Percentiles rank a stretch among this genome's conserved stretches.
These are phyloP conservation scores for Enteromius anoplus DNA, from an alignment of 2,797 vertebrate species.

Conservation along the genomic window DNA sequence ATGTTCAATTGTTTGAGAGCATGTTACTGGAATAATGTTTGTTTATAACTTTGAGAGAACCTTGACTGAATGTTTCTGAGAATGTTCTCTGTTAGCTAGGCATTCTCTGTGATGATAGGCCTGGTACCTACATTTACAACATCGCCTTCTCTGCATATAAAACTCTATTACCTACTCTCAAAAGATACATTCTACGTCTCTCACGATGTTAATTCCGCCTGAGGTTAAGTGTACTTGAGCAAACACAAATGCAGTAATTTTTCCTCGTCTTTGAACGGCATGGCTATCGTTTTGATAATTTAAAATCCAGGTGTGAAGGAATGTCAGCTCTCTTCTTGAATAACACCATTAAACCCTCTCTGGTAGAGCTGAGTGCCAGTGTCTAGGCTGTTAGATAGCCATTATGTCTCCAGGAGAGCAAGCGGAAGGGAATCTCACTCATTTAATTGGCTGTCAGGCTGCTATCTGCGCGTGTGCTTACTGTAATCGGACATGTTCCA, in stretches of 20 bases:
- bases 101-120: not conserved
- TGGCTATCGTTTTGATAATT: conserved; percentile 3
- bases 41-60: not conserved
- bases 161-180: not conserved
- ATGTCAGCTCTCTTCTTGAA: conserved; percentile 41
- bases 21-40: not conserved
- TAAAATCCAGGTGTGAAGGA: conserved; percentile 42
- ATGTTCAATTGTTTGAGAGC: too few relatives aligned
- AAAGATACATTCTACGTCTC: not conserved
- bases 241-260: conserved; percentile 6
- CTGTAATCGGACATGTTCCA: not conserved
- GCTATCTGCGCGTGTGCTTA: not conserved
- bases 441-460: conserved; percentile 38
- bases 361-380: conserved; percentile 12
- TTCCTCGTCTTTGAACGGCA: not conserved
- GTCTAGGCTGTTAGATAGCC: conserved; percentile 29
- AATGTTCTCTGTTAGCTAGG: not conserved
- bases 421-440: conserved; percentile 3
- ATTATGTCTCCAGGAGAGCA: conserved; percentile 40
- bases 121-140: not conserved
- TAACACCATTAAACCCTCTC: conserved; percentile 41
- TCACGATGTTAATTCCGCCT: not conserved
- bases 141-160: not conserved
- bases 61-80: not conserved
- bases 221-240: conserved; percentile 23